These are phyloP conservation scores for Hololepta plana DNA, from an alignment of 2,888 invertebrate species.

Conservation along the genomic window DNA sequence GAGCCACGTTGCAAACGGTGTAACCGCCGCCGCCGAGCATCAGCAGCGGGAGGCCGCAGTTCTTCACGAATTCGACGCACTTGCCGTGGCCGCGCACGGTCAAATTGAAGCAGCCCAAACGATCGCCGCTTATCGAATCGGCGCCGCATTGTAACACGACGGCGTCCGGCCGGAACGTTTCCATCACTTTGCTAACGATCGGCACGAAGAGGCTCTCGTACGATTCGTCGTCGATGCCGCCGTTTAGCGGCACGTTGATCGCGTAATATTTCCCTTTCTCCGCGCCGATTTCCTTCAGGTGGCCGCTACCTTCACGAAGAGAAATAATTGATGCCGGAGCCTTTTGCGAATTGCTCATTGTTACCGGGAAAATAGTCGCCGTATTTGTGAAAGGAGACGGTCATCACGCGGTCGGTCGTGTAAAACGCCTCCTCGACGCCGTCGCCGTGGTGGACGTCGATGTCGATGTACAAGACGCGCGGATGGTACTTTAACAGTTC, in stretches of 20 bases:
- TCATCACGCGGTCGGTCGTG: constrained; percentile 98
- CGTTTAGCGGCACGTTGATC: constrained; percentile 92
- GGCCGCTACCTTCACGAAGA: constrained; percentile 64
- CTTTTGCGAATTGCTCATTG: too few species aligned
- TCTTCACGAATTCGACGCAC: constrained; percentile 96
- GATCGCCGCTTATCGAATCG: constrained; percentile 90
- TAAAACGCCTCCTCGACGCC: constrained; percentile 99
- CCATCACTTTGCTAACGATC: constrained; percentile 95
- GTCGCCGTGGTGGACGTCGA: constrained; percentile 99
- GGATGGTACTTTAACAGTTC: constrained; percentile 96
- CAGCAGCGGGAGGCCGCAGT: constrained; percentile 88
- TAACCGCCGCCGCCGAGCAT: constrained; percentile 98
- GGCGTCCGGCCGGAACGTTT: constrained; percentile 95
- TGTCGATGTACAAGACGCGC: constrained; percentile 93
- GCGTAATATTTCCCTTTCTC: constrained; percentile 97
- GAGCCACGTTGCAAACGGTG: constrained; percentile 95
- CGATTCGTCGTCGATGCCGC: constrained; percentile 97
- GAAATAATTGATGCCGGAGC: too few species aligned
- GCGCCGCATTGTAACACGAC: constrained; percentile 98
- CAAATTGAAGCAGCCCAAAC: constrained; percentile 95
- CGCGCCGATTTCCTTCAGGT: constrained; percentile 62
- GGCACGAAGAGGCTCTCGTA: constrained; percentile 94
- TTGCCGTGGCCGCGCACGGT: constrained; percentile 88
- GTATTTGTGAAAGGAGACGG: constrained; percentile 98
- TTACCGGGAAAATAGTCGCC: constrained; percentile 99